Evolutionary conservation across 2,888 invertebrate genomes (phyloP).

Genomic region (Cactoblastis cactorum): DNA sequence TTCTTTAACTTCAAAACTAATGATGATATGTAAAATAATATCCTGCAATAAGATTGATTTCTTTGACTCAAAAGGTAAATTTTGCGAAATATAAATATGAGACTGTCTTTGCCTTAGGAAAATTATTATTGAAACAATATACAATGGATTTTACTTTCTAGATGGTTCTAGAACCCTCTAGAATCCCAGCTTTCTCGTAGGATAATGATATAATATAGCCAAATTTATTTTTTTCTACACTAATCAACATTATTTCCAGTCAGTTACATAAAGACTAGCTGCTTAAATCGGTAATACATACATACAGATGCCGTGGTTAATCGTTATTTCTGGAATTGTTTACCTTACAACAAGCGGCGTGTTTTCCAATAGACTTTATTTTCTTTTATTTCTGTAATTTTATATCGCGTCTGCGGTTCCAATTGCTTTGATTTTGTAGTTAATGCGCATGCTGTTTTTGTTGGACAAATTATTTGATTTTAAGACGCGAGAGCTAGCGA

Average conservation of each 20-base stretch:
- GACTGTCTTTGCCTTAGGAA: no score
- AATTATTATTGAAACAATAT: no score
- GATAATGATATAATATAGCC: no score
- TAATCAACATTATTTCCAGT: not conserved
- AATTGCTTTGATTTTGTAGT: constrained; percentile 33
- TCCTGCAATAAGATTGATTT: no score
- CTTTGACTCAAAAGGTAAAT: no score
- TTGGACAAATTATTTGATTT: not conserved
- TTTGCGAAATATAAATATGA: no score
- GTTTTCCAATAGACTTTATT: constrained; percentile 63
- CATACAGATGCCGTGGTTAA: constrained; percentile 50
- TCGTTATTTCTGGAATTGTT: constrained; percentile 66
- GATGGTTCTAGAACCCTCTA: no score
- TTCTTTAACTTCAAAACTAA: no score
- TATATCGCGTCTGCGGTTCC: constrained; percentile 43
- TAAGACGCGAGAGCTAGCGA: no score
- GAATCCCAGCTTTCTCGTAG: no score
- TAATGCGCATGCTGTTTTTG: constrained; percentile 3
- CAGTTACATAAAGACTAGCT: constrained; percentile 1
- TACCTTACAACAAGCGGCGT: constrained; percentile 50
- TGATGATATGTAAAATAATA: no score
- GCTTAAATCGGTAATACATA: constrained; percentile 45
- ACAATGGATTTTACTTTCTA: no score
- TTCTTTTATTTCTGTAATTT: constrained; percentile 63
- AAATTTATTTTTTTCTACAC: not conserved